Evolutionary conservation across 2,797 vertebrate genomes (phyloP), one percentile per base, ranked within the genome.

Genomic region (Sebastes alutus): DNA sequence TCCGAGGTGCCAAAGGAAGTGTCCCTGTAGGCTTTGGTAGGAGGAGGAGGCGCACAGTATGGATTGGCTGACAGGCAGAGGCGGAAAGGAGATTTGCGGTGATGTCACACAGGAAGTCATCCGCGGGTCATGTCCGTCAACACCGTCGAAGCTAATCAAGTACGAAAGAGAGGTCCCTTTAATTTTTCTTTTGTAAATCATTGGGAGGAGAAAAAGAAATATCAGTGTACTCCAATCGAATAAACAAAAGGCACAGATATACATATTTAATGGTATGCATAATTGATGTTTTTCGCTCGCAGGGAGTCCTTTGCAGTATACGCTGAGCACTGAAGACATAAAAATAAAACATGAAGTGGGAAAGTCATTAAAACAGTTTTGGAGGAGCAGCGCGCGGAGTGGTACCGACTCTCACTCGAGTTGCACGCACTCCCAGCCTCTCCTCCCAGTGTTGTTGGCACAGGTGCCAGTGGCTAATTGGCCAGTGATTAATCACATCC

Each of bases 221-320:
- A 94, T 91, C 85, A 92, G 82, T 87, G 89, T 88, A 90, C 75
- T 90, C 90, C 87, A 88, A 94, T 92, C 83, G 85, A 93, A 94
- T 89, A 93, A 94, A 95, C 93, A 94, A 94, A 63, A 94, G 92
- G 90, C 87, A 91, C 82, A 83, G 90, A 95, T 93, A 94, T 95
- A 85, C 93, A 94, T 95, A 90, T 95, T 95, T 95, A 94, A 95
- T 93, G 75, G 81, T 65, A 94, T 95, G 90, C 93, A 95, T 95
- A 93, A 94, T 95, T 92, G 88, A 94, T 94, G 23, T 1, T 84
- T 95, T 93, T 92, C 2, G 88, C 94, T 95, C 16, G 82, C 90
- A 93, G 93, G 93, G 93, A 92, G 92, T 94, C 93, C 88, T 94
- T 92, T 93, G 92, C 94, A 87, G 88, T 90, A 89, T 89, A 84